Base-by-base conservation (phyloP, 2,797 vertebrate genomes). In the Jordanella pulchra region DNA sequence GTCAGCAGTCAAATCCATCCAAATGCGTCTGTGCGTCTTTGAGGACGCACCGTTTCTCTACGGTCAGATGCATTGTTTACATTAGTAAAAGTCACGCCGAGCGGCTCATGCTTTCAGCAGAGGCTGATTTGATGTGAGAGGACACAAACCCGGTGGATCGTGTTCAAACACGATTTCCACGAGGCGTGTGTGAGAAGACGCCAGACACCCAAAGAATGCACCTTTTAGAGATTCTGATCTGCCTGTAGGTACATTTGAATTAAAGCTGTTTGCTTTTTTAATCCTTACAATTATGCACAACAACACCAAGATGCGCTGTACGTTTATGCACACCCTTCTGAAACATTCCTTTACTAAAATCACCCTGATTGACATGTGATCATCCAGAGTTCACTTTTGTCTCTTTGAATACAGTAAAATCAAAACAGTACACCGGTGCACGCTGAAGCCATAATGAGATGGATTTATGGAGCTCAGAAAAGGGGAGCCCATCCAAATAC, bases 81-180 rank as follows among this genome's bases (percentile, higher is more conserved):
- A 58, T 72, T 72, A 55, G 53, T 61, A 63, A 25, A 48, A 65
- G 28, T 77, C 30, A 56, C 64, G 30, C 18, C 71, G 27, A 54
- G 76, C 69, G 32, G 17, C 53, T 71, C 75, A 66, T 54, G 65
- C 69, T 47, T 63, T 58, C 65, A 72, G 72, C 78, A 75, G 71
- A 65, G 71, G 63, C 65, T 73, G 80, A 81, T 83, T 42, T 80
- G 86, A 86, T 80, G 83, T 92, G 89, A 91, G 86, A 90, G 88
- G 81, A 78, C 84, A 61, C 79, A 81, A n/a, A 84, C 88, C 83
- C 69, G 78, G 73, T 80, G 74, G 23, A 89, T 95, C 95, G 74
- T 90, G 95, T 95, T 93, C 84, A 61, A 78, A 94, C 96, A 94
- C 39, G 96, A 93, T 81, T 75, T n/a, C 69, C 73, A 75, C 77